Conservation (phyloP, 1,140 invertebrate genomes). For the Laupala kohalensis region DNA sequence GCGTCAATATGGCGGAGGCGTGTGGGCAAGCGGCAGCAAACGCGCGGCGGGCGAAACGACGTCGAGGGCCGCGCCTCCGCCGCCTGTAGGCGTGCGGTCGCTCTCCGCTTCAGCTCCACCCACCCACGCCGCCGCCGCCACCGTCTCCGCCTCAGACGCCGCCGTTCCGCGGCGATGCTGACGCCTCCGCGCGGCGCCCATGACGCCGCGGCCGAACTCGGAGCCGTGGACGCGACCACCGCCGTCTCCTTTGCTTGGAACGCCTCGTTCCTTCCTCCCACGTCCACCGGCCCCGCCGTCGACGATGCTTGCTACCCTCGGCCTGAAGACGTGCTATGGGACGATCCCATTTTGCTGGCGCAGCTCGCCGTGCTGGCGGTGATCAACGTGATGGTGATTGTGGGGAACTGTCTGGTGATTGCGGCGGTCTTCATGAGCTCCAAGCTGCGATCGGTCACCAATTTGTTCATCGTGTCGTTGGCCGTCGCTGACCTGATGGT, state of each 20-base stretch:
- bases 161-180: no score
- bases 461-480: conserved; percentile 87
- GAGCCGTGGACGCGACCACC: no score
- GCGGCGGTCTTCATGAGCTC: conserved; percentile 76
- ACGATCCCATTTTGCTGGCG: conserved; percentile 53
- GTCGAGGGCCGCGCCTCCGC: no score
- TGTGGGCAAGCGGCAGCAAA: background rate
- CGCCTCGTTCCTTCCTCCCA: background rate
- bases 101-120: background rate
- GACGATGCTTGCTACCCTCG: conserved; percentile 58
- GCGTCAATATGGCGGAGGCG: no score
- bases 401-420: conserved; percentile 83
- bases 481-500: conserved; percentile 86
- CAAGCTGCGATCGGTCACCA: conserved; percentile 83
- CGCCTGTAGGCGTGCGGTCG: no score
- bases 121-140: no score
- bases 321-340: conserved; percentile 58
- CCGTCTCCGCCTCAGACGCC: no score
- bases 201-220: background rate
- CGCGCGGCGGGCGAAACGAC: no score
- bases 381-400: conserved; percentile 74
- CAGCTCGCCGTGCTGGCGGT: conserved; percentile 62
- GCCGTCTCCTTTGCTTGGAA: background rate
- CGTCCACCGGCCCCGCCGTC: conserved; percentile 15
- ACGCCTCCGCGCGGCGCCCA: no score